Percentiles rank a stretch among this genome's conserved stretches.
Conservation (phyloP, 2,888 invertebrate species). For the Dilophus febrilis region DNA sequence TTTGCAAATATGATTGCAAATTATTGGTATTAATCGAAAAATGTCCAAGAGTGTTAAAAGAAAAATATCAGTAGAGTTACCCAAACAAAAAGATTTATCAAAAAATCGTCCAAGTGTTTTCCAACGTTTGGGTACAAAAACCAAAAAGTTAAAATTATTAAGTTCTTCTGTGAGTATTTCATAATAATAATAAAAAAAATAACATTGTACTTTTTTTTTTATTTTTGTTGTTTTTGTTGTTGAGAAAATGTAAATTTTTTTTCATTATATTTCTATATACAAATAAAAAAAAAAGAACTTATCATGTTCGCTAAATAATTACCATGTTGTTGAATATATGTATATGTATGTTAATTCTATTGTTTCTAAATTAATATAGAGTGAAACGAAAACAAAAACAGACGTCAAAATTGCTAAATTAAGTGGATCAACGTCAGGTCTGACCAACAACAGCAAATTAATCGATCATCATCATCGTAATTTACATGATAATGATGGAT, state of each 20-base stretch:
- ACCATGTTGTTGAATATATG: no score
- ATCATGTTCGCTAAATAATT: no score
- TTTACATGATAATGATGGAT: constrained; percentile 4
- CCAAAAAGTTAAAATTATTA: constrained; percentile 5
- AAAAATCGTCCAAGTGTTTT: constrained; percentile 8
- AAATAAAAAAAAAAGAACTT: no score
- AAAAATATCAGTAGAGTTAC: constrained; percentile 8
- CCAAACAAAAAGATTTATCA: constrained; percentile 6
- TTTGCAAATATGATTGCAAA: constrained; percentile 5
- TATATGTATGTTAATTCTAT: no score
- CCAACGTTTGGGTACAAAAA: constrained; percentile 7
- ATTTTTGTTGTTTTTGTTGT: no score
- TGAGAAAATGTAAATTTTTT: no score
- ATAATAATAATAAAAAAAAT: no score
- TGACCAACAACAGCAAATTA: no score
- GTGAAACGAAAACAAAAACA: no score
- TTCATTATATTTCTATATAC: no score
- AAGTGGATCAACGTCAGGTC: background rate
- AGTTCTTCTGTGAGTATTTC: background rate
- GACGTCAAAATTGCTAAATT: background rate
- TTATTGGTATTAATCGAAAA: constrained; percentile 2
- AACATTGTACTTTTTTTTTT: no score
- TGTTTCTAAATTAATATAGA: no score
- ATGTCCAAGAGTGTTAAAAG: constrained; percentile 8
- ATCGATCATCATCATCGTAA: background rate